Conservation (phyloP, 2,797 vertebrate species). For the Hafferia zeledoni region DNA sequence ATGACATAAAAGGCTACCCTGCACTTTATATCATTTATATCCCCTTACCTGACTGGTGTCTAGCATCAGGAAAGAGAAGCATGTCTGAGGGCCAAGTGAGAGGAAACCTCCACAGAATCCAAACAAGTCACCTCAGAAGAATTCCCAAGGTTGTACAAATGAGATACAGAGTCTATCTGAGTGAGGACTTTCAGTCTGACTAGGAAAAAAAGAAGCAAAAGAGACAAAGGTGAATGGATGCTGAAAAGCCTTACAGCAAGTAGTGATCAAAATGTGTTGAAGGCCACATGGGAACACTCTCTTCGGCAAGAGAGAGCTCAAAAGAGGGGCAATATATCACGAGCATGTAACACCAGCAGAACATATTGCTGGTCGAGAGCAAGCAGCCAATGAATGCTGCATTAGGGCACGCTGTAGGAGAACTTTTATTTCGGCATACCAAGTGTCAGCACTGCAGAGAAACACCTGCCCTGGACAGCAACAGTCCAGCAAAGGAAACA, state of each 20-base stretch:
- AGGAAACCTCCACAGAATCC: background rate
- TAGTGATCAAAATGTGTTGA: background rate
- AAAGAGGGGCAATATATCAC: background rate
- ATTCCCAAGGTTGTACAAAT: background rate
- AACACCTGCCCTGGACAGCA: background rate
- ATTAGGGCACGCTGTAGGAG: background rate
- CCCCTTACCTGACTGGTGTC: background rate
- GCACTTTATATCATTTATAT: background rate
- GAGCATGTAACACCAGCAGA: background rate
- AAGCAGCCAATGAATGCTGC: background rate
- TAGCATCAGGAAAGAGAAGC: background rate
- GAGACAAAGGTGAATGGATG: background rate
- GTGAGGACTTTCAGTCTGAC: background rate
- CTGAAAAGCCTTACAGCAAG: background rate
- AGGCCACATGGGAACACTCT: background rate
- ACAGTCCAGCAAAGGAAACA: background rate
- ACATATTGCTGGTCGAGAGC: fast-evolving
- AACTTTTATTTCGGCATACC: background rate
- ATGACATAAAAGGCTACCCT: background rate
- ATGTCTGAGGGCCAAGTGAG: background rate
- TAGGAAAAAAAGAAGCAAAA: background rate
- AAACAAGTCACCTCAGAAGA: background rate
- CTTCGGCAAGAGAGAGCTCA: background rate
- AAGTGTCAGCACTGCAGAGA: background rate
- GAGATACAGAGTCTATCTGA: background rate